Evolutionary conservation across 2,113 vertebrate genomes (phyloP).

Genomic region (Gadus macrocephalus): DNA sequence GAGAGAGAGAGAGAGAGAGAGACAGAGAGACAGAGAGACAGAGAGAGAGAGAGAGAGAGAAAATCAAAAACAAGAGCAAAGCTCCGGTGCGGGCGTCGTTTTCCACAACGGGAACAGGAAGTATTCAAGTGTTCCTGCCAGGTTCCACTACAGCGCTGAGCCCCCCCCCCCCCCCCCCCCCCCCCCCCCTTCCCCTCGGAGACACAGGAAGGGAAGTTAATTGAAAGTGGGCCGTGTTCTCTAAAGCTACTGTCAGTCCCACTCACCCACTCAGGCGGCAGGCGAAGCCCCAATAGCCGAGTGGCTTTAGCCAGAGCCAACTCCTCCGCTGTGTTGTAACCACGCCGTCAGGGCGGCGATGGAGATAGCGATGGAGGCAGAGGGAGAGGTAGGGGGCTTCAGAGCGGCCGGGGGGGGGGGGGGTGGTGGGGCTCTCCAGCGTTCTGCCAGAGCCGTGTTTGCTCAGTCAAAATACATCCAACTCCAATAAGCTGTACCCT

Average conservation of each 20-base stretch:
- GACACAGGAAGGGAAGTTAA: slow-evolving; percentile 21
- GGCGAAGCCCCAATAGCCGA: slow-evolving; percentile 16
- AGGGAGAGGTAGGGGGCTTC: too few species aligned
- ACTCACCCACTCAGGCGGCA: slow-evolving; percentile 19
- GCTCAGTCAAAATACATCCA: too few species aligned
- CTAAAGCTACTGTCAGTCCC: slow-evolving; percentile 28
- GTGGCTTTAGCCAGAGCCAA: neutral
- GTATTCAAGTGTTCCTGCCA: slow-evolving; percentile 27
- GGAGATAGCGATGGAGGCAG: neutral
- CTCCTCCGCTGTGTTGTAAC: slow-evolving; percentile 2
- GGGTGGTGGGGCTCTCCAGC: too few species aligned
- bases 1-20: neutral
- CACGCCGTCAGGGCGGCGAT: neutral
- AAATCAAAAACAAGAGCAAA: neutral
- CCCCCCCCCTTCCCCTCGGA: slow-evolving; percentile 6
- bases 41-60: neutral
- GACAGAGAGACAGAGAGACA: neutral
- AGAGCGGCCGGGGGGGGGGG: too few species aligned
- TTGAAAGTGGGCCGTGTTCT: slow-evolving; percentile 30
- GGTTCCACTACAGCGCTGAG: slow-evolving; percentile 9
- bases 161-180: slow-evolving; percentile 1
- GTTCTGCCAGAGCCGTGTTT: too few species aligned
- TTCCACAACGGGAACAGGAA: neutral
- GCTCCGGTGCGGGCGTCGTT: neutral
- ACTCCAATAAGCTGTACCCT: too few species aligned